A percentile compares a stretch with the other conserved stretches of the same genome.
These are phyloP conservation scores for Notothenia rossii DNA, from an alignment of 2,113 vertebrate genomes.

Conservation along the genomic window DNA sequence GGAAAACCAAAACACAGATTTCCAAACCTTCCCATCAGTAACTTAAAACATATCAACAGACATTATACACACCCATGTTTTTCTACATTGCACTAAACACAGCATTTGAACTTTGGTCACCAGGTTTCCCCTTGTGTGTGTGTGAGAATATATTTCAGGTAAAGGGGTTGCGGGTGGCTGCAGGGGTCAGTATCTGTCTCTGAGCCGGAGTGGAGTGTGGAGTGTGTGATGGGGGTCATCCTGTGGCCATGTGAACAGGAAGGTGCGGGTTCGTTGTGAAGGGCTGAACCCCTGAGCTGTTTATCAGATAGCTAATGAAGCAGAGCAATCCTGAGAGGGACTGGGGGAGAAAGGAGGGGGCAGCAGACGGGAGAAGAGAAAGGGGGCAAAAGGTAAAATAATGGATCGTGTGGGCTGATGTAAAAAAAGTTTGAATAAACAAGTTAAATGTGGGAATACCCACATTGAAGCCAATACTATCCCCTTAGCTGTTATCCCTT, in stretches of 20 bases:
- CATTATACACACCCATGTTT: neutral
- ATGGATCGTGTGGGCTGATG: neutral
- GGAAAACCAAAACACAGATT: slow-evolving; percentile 5
- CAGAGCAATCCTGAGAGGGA: slow-evolving; percentile 49
- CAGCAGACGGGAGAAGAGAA: neutral
- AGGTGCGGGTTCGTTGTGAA: slow-evolving; percentile 64
- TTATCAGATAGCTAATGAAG: slow-evolving; percentile 79
- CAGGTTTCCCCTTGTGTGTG: slow-evolving; percentile 24
- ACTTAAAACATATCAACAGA: neutral
- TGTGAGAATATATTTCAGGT: slow-evolving; percentile 57
- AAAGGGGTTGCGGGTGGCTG: slow-evolving; percentile 28
- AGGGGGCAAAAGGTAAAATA: slow-evolving; percentile 30
- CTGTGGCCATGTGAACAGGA: slow-evolving; percentile 80
- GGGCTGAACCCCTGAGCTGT: slow-evolving; percentile 72
- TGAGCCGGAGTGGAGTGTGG: slow-evolving; percentile 48
- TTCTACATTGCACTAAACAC: neutral
- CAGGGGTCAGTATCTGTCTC: slow-evolving; percentile 45
- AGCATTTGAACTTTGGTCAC: slow-evolving; percentile 25
- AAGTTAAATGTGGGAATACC: slow-evolving; percentile 29
- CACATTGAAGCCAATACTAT: neutral
- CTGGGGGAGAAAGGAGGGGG: neutral
- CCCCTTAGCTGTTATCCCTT: slow-evolving; percentile 4
- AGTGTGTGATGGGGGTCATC: slow-evolving; percentile 68
- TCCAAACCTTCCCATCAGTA: neutral
- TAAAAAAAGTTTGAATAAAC: slow-evolving; percentile 6